Evolutionary conservation across 2,888 invertebrate genomes (phyloP).

Genomic region (Oscheius sp.): DNA sequence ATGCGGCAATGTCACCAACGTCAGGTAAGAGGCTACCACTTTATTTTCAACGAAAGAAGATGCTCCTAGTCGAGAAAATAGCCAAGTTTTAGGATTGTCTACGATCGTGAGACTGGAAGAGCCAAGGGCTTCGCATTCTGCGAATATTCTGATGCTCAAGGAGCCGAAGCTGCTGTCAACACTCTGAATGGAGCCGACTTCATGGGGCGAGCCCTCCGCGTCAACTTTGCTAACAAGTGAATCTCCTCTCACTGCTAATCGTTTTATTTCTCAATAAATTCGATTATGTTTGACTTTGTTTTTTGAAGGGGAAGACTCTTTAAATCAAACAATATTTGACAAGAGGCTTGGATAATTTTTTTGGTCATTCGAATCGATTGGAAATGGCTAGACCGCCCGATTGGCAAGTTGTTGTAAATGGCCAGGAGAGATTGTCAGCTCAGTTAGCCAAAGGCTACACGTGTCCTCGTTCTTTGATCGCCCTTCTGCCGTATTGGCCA

Average conservation of each 20-base stretch:
- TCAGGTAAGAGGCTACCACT: no score
- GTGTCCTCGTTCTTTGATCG: not conserved
- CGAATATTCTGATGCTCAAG: conserved; percentile 65
- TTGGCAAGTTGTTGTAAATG: conserved; percentile 21
- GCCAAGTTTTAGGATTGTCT: conserved; percentile 65
- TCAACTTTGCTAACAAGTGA: conserved; percentile 66
- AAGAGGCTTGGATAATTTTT: no score
- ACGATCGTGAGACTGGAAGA: conserved; percentile 67
- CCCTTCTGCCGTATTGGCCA: conserved; percentile 20
- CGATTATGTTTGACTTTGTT: no score
- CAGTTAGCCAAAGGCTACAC: not conserved
- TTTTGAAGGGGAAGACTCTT: no score
- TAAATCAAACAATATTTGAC: no score
- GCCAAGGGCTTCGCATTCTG: conserved; percentile 69
- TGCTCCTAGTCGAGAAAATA: no score
- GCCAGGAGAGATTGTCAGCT: not conserved
- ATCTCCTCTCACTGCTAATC: no score
- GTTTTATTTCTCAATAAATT: no score
- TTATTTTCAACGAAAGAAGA: no score
- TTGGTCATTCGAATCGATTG: no score
- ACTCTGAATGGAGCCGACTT: conserved; percentile 61
- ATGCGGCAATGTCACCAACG: conserved; percentile 62
- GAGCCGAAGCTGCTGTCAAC: conserved; percentile 64
- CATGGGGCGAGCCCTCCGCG: conserved; percentile 67
- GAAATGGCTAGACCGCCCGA: no score